A percentile compares a stretch with the other conserved stretches of the same genome.
Conservation (phyloP, 1,140 invertebrate species). For the Caenorhabditis briggsae region DNA sequence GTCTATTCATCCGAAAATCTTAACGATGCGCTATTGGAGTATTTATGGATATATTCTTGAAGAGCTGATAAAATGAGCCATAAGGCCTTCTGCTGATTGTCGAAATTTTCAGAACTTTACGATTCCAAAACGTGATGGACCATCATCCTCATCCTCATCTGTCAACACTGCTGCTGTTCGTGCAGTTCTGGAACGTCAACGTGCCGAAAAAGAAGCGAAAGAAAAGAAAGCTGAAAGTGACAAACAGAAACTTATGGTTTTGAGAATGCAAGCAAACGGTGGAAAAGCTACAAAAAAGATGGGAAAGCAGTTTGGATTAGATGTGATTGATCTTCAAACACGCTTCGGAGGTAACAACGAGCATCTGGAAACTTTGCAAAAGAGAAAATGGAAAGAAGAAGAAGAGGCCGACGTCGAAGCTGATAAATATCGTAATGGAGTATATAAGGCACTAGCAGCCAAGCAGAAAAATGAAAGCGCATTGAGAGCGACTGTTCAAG, state of each 20-base stretch:
- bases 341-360: conserved; percentile 33
- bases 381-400: conserved; percentile 45
- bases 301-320: conserved; percentile 38
- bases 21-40: no score
- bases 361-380: conserved; percentile 15
- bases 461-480: conserved; percentile 43
- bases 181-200: conserved; percentile 23
- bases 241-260: conserved; percentile 22
- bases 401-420: conserved; percentile 32
- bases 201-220: conserved; percentile 41
- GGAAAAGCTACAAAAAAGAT: conserved; percentile 43
- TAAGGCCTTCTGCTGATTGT: no score
- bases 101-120: conserved; percentile 47
- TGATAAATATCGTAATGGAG: conserved; percentile 24
- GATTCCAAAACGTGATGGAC: conserved; percentile 18
- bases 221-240: conserved; percentile 32
- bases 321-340: conserved; percentile 45
- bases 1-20: no score
- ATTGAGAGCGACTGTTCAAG: conserved; percentile 14
- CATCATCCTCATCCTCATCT: conserved; percentile 14
- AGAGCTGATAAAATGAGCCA: no score
- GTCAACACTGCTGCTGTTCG: conserved; percentile 19
- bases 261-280: conserved; percentile 46
- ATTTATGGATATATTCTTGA: no score
- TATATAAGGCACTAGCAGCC: conserved; percentile 29